These are phyloP conservation scores for Cettia cetti DNA, from an alignment of 2,113 vertebrate species.

Conservation along the genomic window DNA sequence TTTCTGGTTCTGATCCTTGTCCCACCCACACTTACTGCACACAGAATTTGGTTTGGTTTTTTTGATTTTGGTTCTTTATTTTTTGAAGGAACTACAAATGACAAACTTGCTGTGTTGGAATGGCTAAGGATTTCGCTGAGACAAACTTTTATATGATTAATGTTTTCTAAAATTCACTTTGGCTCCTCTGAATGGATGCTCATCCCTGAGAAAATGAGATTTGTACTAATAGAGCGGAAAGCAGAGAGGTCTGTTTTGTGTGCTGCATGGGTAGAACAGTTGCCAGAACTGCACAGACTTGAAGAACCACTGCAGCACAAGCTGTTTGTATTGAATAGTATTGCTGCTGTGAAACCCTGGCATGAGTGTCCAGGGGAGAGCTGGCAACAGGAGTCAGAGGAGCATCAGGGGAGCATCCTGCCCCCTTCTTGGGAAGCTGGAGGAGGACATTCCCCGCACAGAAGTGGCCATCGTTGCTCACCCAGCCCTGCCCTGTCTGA, in stretches of 20 bases:
- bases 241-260: not conserved
- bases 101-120: not conserved
- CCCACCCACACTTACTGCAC: not conserved
- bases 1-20: not conserved
- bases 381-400: not conserved
- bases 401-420: not conserved
- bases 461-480: accelerated
- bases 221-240: not conserved
- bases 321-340: not conserved
- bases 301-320: not conserved
- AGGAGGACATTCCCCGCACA: not conserved
- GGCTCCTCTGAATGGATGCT: not conserved
- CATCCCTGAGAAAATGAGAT: not conserved
- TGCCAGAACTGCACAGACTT: not conserved
- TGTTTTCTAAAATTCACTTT: not conserved
- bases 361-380: not conserved
- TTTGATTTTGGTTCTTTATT: not conserved
- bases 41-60: not conserved
- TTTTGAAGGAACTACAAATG: not conserved
- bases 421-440: not conserved
- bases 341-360: not conserved
- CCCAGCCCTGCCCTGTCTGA: not conserved
- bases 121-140: not conserved
- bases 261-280: not conserved
- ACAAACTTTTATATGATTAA: not conserved